Conservation (phyloP, 2,797 vertebrate species). For the Leucoraja ocellata region DNA sequence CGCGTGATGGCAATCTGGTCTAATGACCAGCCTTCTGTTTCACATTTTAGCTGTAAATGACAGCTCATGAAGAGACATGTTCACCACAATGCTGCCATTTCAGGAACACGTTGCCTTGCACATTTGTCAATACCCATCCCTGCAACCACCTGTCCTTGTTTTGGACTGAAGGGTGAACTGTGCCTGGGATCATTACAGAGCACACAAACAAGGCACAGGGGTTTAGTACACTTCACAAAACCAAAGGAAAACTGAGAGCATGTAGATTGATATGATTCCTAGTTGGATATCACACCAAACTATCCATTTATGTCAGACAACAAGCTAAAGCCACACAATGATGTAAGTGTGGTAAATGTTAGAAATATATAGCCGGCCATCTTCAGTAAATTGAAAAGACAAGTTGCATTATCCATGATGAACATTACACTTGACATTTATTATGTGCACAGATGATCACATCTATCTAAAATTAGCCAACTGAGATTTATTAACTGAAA, state of each 20-base stretch:
- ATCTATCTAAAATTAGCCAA: neutral
- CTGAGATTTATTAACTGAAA: neutral
- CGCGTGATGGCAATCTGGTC: neutral
- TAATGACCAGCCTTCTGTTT: constrained; percentile 10
- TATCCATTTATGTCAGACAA: neutral
- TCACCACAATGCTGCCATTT: neutral
- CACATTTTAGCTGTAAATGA: constrained; percentile 17
- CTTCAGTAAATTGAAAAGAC: neutral
- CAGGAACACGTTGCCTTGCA: neutral
- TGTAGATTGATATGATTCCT: neutral
- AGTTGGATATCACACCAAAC: neutral
- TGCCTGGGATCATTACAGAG: neutral
- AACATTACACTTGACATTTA: neutral
- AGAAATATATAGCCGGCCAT: neutral
- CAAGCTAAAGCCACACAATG: neutral
- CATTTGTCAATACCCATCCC: constrained; percentile 4
- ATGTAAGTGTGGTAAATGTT: neutral
- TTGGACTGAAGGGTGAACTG: neutral
- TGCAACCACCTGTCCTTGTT: neutral
- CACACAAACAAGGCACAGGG: neutral
- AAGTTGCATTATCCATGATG: no score
- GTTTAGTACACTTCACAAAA: neutral
- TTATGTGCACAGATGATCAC: neutral
- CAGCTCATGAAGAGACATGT: neutral
- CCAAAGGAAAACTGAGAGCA: neutral